Evolutionary conservation across 2,113 vertebrate genomes (phyloP).

Genomic region (Acanthisitta chloris): DNA sequence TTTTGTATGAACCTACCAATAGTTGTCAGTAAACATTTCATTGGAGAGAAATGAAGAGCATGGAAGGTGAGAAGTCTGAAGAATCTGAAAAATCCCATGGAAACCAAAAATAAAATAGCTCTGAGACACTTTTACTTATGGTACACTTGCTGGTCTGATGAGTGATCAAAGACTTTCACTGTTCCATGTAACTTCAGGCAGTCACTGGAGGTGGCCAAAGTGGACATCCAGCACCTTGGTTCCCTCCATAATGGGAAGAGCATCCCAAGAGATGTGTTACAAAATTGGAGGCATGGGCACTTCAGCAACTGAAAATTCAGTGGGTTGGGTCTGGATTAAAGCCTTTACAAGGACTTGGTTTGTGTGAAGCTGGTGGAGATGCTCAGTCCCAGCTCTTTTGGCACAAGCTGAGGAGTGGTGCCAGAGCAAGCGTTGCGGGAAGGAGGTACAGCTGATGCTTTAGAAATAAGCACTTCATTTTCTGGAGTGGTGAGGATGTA

Average conservation of each 20-base stretch:
- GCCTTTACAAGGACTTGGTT: not conserved
- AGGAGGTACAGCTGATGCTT: not conserved
- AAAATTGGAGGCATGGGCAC: fast-evolving
- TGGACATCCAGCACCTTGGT: not conserved
- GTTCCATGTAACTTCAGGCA: not conserved
- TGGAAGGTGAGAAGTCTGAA: not conserved
- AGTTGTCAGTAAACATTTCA: not conserved
- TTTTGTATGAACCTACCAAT: not conserved
- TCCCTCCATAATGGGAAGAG: fast-evolving
- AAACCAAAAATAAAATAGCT: not conserved
- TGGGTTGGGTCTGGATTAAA: not conserved
- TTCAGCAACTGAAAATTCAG: fast-evolving
- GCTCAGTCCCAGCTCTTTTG: not conserved
- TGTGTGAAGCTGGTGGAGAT: not conserved
- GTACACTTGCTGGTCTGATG: not conserved
- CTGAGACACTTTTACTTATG: not conserved
- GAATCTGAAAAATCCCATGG: not conserved
- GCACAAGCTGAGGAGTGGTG: not conserved
- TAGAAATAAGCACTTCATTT: not conserved
- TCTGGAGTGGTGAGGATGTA: not conserved
- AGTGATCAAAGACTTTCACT: not conserved
- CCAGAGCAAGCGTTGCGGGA: fast-evolving
- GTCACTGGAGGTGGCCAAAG: not conserved
- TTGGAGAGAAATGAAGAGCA: not conserved
- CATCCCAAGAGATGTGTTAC: fast-evolving